Conservation (phyloP, 2,797 vertebrate genomes). For the Bucorvus abyssinicus region DNA sequence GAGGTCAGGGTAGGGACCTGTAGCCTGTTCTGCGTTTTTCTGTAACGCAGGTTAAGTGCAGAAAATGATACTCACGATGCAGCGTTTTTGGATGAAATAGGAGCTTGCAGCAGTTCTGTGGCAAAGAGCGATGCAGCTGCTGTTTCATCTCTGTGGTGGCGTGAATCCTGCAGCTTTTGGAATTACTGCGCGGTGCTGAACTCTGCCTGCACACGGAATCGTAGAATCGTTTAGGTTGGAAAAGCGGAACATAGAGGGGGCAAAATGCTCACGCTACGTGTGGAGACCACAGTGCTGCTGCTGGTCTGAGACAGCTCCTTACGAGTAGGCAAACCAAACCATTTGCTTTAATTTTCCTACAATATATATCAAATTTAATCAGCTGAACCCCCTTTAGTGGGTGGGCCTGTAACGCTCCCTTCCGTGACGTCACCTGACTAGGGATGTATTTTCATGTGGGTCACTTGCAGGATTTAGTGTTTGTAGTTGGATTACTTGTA, state of each 20-base stretch:
- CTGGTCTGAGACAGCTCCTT: neutral
- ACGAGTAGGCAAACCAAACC: neutral
- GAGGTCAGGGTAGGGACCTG: neutral
- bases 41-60: constrained; percentile 16
- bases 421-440: neutral
- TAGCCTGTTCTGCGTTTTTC: neutral
- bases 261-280: neutral
- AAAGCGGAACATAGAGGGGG: neutral
- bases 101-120: constrained; percentile 18
- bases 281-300: neutral
- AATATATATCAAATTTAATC: neutral
- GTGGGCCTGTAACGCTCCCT: neutral
- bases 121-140: neutral
- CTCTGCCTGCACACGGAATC: neutral
- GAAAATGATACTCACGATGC: neutral
- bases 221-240: neutral
- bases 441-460: constrained; percentile 31
- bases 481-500: neutral
- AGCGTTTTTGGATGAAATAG: neutral
- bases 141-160: constrained; percentile 9
- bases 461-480: neutral
- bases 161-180: neutral
- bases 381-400: neutral
- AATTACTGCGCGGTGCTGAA: neutral
- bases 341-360: neutral